Conservation (phyloP, 2,888 invertebrate species). For the Liodrosophila aerea region DNA sequence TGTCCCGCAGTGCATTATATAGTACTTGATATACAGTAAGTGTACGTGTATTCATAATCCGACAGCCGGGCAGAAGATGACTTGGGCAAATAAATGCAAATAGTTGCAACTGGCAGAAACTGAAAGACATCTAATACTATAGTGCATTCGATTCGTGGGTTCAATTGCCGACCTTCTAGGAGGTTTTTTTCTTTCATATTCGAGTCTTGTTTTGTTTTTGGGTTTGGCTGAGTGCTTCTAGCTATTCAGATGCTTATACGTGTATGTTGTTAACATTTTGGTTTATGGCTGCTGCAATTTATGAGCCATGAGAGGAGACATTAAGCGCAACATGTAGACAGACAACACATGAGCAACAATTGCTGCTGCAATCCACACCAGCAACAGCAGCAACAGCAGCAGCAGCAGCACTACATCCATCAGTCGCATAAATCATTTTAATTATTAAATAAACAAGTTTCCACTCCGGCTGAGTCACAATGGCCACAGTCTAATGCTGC, state of each 20-base stretch:
- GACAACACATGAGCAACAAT: constrained; percentile 61
- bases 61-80: constrained; percentile 50
- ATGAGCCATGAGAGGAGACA: constrained; percentile 52
- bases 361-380: too few species aligned
- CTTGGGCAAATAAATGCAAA: constrained; percentile 28
- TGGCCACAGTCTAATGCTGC: neutral
- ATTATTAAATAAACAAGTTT: constrained; percentile 73
- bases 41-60: constrained; percentile 25
- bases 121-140: constrained; percentile 17
- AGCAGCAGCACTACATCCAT: constrained; percentile 63
- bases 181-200: constrained; percentile 3
- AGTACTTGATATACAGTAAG: constrained; percentile 8
- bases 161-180: constrained; percentile 54
- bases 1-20: neutral
- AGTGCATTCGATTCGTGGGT: constrained; percentile 19
- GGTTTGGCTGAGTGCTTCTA: constrained; percentile 39
- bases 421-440: constrained; percentile 76
- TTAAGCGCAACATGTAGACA: constrained; percentile 64
- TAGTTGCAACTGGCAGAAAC: neutral
- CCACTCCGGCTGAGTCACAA: constrained; percentile 13
- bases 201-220: constrained; percentile 15
- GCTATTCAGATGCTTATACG: neutral
- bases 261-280: constrained; percentile 62
- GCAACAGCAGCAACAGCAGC: too few species aligned
- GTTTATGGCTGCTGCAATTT: constrained; percentile 59